Percentiles rank a stretch among this genome's conserved stretches.
Evolutionary conservation across 1,140 invertebrate species (phyloP).

Genomic region (Drosophila ohnishii): DNA sequence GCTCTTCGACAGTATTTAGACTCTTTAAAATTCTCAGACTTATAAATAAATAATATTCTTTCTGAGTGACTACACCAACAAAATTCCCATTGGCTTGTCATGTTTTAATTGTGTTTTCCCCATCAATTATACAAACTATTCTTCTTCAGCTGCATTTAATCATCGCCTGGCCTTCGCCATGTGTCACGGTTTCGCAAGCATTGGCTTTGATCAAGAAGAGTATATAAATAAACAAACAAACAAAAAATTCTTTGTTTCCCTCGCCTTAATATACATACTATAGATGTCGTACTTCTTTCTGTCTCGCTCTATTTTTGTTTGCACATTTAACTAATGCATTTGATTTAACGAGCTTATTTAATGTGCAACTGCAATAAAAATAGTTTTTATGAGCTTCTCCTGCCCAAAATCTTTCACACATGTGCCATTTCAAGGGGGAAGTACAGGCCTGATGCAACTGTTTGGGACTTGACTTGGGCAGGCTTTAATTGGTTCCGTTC

Average conservation of each 20-base stretch:
- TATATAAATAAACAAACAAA: slow-evolving; percentile 8
- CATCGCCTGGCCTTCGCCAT: slow-evolving; percentile 57
- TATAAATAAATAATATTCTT: background rate
- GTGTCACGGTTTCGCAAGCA: slow-evolving; percentile 73
- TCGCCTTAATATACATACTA: background rate
- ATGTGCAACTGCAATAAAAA: slow-evolving; percentile 48
- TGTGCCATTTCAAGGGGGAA: background rate
- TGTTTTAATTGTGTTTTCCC: slow-evolving; percentile 28
- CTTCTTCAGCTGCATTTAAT: slow-evolving; percentile 17
- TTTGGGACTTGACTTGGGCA: slow-evolving; percentile 12
- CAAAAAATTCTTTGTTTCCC: slow-evolving; percentile 10
- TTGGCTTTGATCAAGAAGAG: slow-evolving; percentile 58
- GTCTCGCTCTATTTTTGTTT: slow-evolving; percentile 33
- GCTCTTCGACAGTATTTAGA: too few relatives aligned
- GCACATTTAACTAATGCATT: slow-evolving; percentile 47
- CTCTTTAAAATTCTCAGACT: background rate
- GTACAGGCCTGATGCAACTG: slow-evolving; percentile 11
- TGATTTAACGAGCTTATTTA: slow-evolving; percentile 46
- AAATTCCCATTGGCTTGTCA: slow-evolving; percentile 9
- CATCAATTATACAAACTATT: slow-evolving; percentile 7
- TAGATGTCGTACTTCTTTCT: background rate
- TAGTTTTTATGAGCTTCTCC: slow-evolving; percentile 21
- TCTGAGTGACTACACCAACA: background rate
- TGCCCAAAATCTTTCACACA: slow-evolving; percentile 6
- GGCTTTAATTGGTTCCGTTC: slow-evolving; percentile 14